A percentile compares a stretch with the other conserved stretches of the same genome.
These are phyloP conservation scores for Diadegma fenestrale DNA, from an alignment of 2,888 invertebrate genomes.

Conservation along the genomic window DNA sequence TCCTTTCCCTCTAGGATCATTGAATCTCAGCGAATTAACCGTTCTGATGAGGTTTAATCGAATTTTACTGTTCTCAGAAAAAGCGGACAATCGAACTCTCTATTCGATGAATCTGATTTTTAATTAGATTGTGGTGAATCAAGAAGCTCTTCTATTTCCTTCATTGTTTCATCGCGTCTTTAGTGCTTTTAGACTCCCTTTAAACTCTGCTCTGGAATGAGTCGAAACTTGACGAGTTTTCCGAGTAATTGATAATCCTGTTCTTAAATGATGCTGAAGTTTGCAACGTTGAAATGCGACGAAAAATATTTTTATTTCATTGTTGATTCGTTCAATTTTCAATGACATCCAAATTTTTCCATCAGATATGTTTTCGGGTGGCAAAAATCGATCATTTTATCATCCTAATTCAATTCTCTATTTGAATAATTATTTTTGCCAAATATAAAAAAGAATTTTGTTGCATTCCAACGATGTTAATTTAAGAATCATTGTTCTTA, in stretches of 20 bases:
- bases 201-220: not conserved
- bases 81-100: not conserved
- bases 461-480: too few species aligned
- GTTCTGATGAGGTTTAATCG: not conserved
- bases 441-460: too few species aligned
- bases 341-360: too few species aligned
- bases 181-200: not conserved
- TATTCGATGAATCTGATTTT: not conserved
- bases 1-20: not conserved
- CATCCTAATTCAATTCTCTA: too few species aligned
- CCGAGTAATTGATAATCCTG: not conserved
- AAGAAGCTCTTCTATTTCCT: not conserved
- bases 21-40: slow-evolving; percentile 2
- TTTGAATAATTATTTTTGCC: too few species aligned
- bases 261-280: not conserved
- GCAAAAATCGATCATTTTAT: too few species aligned
- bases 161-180: not conserved
- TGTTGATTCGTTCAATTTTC: too few species aligned
- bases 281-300: too few species aligned
- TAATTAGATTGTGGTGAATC: not conserved
- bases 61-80: slow-evolving; percentile 19
- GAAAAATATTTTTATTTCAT: too few species aligned
- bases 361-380: too few species aligned
- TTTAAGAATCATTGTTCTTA: too few species aligned
- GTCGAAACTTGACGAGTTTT: not conserved